A percentile compares a stretch with the other conserved stretches of the same genome.
Evolutionary conservation across 2,888 invertebrate species (phyloP).

Genomic region (Priapulus caudatus): DNA sequence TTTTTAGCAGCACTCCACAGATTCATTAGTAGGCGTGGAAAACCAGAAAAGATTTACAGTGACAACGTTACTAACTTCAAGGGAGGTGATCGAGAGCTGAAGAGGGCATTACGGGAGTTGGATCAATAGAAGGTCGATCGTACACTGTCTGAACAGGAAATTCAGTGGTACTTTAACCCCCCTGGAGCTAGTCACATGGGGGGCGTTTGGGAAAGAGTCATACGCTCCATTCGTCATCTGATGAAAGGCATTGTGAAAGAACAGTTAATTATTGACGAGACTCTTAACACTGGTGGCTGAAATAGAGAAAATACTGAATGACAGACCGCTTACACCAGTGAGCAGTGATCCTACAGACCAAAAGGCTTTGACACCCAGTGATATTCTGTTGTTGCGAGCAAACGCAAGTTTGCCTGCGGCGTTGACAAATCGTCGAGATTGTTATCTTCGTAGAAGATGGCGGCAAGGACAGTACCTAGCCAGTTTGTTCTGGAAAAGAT

Average conservation of each 20-base stretch:
- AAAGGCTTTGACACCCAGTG: slow-evolving; percentile 25
- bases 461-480: slow-evolving; percentile 24
- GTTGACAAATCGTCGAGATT: too few species aligned
- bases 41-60: slow-evolving; percentile 12
- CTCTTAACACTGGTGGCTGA: slow-evolving; percentile 15
- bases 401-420: slow-evolving; percentile 22
- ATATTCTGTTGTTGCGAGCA: slow-evolving; percentile 31
- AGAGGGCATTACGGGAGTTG: slow-evolving; percentile 10
- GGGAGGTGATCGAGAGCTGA: slow-evolving; percentile 16
- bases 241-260: slow-evolving; percentile 11
- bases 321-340: slow-evolving; percentile 16
- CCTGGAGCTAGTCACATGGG: slow-evolving; percentile 20
- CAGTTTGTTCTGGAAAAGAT: slow-evolving; percentile 22
- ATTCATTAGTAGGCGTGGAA: slow-evolving; percentile 12
- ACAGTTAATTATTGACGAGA: slow-evolving; percentile 14
- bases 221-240: slow-evolving; percentile 16
- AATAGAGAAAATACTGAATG: slow-evolving; percentile 16
- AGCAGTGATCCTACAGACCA: slow-evolving; percentile 11
- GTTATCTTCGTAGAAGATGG: slow-evolving; percentile 26
- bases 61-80: slow-evolving; percentile 21
- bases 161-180: slow-evolving; percentile 19
- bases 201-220: slow-evolving; percentile 21
- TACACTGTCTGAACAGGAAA: background rate
- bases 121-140: slow-evolving; percentile 10
- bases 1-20: slow-evolving; percentile 9